Evolutionary conservation across 2,888 invertebrate species (phyloP), one percentile per base, ranked within the genome.

Genomic region (Saturnia japonica): DNA sequence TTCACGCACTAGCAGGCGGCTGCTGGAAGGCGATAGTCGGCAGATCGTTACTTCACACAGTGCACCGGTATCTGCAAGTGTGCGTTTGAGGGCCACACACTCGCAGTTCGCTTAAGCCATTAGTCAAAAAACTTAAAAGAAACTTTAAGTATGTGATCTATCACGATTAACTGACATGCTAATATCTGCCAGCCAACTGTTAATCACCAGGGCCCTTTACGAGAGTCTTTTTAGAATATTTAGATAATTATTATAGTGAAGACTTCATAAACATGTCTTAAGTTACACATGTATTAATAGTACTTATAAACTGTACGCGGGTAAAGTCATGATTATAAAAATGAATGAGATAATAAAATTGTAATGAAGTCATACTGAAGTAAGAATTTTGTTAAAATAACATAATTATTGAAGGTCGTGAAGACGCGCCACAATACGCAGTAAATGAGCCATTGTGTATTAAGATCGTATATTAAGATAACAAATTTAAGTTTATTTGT

Each of bases 321-420:
- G 9, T 28, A 57, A 57, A 19, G 28, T 60, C 28, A 9, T 60
- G 57, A 60, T 14, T 60, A 28, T 60, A 28, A 28, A 34, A 60
- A 25, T 28, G 57, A 60, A 60, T 60, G 57, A 60, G 28, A 28
- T 60, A 60, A 60, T 60, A 60, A 60, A 60, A 60, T 60, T 28
- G 28, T 7, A 60, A 60, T 54, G 22, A 54, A 54, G 54, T 54
- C 22, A 54, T 54, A 54, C 28, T 60, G 57, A 14, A 60, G 25
- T 25, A 28, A 28, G 57, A 60, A 60, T 28, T 11, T 60, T 28
- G 57, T 60, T 28, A 60, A 60, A 60, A 28, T 60, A 25, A 60
- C 57, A 60, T 60, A 60, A 60, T 60, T 28, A 25, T 54, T 28
- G 57, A 60, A 60, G 14, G 19, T 60, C 11, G 25, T 25, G 14